Evolutionary conservation across 2,888 invertebrate genomes (phyloP).

Genomic region (Harpagoxenus sublaevis): DNA sequence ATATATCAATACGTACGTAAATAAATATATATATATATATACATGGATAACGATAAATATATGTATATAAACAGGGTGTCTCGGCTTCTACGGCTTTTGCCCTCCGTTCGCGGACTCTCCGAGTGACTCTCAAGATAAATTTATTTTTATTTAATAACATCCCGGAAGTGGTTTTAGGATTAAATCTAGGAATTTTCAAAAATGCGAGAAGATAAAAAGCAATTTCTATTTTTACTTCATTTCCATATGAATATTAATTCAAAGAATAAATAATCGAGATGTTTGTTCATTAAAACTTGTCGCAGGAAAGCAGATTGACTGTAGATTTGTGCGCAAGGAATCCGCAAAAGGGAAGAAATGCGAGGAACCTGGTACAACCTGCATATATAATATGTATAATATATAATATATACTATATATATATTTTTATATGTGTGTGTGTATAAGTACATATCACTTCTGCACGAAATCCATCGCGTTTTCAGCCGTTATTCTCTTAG

Average conservation of each 20-base stretch:
- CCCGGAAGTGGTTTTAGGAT: not conserved
- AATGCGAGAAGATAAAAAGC: not conserved
- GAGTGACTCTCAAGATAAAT: not conserved
- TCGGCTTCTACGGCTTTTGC: not conserved
- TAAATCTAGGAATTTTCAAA: constrained; percentile 7
- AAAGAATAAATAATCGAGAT: not conserved
- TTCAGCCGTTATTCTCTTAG: constrained; percentile 77
- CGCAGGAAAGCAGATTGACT: not conserved
- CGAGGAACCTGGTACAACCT: constrained; percentile 10
- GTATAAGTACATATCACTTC: constrained; percentile 76
- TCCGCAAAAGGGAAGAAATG: constrained; percentile 5
- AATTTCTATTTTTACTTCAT: not conserved
- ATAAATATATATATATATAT: constrained; percentile 74
- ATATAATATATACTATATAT: constrained; percentile 65
- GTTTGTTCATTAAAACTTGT: not conserved
- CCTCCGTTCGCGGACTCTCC: not conserved
- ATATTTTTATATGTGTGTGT: constrained; percentile 66
- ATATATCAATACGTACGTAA: constrained; percentile 70
- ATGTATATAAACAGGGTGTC: constrained; percentile 57
- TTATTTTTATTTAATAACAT: not conserved
- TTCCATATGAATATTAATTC: not conserved
- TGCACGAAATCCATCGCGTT: constrained; percentile 78
- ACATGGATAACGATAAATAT: constrained; percentile 53
- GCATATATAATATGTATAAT: constrained; percentile 56
- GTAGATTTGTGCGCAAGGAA: not conserved